Base-by-base conservation (phyloP, 1,140 invertebrate species). In the Capitella teleta region DNA sequence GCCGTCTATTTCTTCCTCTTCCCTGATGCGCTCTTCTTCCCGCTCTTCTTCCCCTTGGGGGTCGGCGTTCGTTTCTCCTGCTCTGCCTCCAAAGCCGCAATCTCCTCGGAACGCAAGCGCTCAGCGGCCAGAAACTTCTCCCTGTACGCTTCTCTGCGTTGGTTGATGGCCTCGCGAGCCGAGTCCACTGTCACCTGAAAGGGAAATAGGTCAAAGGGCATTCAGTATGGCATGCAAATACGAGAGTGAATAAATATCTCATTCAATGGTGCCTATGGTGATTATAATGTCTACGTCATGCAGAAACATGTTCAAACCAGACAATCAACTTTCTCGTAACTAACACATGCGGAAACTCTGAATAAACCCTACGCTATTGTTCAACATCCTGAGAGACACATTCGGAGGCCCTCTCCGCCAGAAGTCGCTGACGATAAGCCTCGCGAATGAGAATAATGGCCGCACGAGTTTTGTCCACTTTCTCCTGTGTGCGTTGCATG, bases 61-160 rank as follows among this genome's bases (percentile, higher is more conserved):
- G 64, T 60, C 53, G 64, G 64, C 5, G 61, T 58, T n/a, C 38
- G 45, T 21, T 57, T 53, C 41, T 66, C 65, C 14, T 57, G 57
- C 30, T 67, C 67, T 5, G 67, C 62, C 40, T 56, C 58, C 26
- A 58, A 26, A 24, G 58, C 60, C 18, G 61, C 65, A 8, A 66
- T 19, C 38, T 68, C 65, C 47, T 70, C 67, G 34, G 61, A 49
- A 26, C 57, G 53, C 47, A 56, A 59, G 26, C 63, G 47, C 51
- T 70, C 67, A 5, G 61, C 66, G 43, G 68, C 68, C 21, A 70
- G 56, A 55, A 62, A 67, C 42, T 58, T 61, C 55, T 72, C 67
- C 53, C 68, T 46, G 45, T 68, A 63, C n/a, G 64, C 66, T 53
- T 72, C 68, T 43, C 68, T 40, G 10, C 66, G 66, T 36, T 57